Base-by-base conservation (phyloP, 2,888 invertebrate genomes). In the Invenusta paracnida region DNA sequence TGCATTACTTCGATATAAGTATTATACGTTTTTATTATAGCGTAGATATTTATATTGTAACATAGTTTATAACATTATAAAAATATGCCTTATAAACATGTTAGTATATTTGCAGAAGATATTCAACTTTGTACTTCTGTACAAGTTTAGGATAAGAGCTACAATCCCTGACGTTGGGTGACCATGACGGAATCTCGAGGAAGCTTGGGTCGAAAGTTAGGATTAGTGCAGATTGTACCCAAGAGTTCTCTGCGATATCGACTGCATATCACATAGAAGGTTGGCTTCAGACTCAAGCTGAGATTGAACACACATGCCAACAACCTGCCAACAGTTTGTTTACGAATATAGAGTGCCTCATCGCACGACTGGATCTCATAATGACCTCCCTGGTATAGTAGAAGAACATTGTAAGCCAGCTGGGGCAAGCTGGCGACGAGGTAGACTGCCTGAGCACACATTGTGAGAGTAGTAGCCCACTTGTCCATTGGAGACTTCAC, bases 401-500 rank as follows among this genome's bases (percentile, higher is more conserved):
- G 73, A 73, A 73, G 23, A 73, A 5, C 27, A 23, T 2, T 73
- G 73, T 73, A 73, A 25, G 23, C 23, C 17, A 73, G 73, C 23
- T 73, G 73, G 27, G 73, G 73, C 25, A 73, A 23, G 27, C 73
- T 73, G 17, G 73, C 73, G 5, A 2, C 73, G 23, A 73, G 73
- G 27, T 73, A 73, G 2, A 73, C 17, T 73, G 23, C 11, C 27
- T 73, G 73, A 23, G 73, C 73, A 25, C 73, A 73, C 73, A 73
- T 5, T 5, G 23, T 73, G 11, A 73, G 23, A 5, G 73, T 73
- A n/a, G 73, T 73, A 23, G 73, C 73, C 73, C 73, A 73, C 27
- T 73, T 73, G 73, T 73, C 73, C 73, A 73, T 5, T 5, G 73
- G 73, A 73, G 73, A 73, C 23, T 73, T 73, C 2, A 73, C 25